Conservation (phyloP, 2,888 invertebrate genomes). For the Tuta absoluta region DNA sequence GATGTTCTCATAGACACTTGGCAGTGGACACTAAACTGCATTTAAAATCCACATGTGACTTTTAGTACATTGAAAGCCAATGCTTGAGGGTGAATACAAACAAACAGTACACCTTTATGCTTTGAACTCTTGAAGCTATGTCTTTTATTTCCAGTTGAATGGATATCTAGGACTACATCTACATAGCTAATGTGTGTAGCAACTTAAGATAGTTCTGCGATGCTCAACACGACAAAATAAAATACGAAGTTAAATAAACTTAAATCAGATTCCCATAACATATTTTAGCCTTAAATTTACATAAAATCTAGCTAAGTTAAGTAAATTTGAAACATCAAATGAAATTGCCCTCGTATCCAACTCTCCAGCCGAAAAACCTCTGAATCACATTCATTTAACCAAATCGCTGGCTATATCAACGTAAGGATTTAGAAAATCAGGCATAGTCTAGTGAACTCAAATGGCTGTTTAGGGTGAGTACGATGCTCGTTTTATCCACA, state of each 20-base stretch:
- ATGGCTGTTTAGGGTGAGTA: constrained; percentile 11
- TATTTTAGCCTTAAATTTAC: background rate
- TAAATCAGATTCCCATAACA: background rate
- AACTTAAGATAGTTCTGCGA: too few species aligned
- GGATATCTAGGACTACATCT: background rate
- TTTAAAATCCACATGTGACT: background rate
- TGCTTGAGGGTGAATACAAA: constrained; percentile 24
- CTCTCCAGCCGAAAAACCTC: constrained; percentile 31
- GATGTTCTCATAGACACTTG: background rate
- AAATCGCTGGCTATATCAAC: constrained; percentile 40
- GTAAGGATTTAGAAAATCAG: constrained; percentile 34
- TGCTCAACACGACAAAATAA: too few species aligned
- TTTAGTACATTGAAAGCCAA: background rate
- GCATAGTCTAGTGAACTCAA: constrained; percentile 21
- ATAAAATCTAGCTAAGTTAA: too few species aligned
- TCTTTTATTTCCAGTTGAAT: background rate
- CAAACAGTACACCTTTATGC: constrained; percentile 19
- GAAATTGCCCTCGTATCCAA: background rate
- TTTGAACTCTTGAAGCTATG: background rate
- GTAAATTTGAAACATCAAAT: background rate
- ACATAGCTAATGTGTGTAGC: too few species aligned
- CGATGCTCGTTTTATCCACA: constrained; percentile 7
- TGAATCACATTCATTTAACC: constrained; percentile 43
- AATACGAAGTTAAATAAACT: too few species aligned
- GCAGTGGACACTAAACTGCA: background rate